A percentile compares a stretch with the other conserved stretches of the same genome.
Conservation (phyloP, 2,888 invertebrate species). For the Nephrotoma flavescens region DNA sequence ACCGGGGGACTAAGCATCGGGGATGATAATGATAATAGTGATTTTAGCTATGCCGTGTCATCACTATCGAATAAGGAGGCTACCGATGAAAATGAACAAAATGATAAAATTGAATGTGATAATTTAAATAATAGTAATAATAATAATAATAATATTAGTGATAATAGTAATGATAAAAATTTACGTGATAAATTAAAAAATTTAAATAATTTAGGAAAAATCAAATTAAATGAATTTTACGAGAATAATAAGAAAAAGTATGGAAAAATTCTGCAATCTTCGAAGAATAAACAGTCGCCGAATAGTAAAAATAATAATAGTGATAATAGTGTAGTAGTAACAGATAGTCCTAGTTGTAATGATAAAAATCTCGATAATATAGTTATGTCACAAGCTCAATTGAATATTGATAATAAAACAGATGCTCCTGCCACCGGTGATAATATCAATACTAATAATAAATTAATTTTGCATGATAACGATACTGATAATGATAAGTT, state of each 20-base stretch:
- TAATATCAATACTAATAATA: not conserved
- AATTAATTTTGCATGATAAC: not conserved
- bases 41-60: not conserved
- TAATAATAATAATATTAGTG: not conserved
- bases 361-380: not conserved
- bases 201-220: conserved; percentile 7
- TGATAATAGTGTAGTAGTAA: not conserved
- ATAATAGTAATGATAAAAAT: not conserved
- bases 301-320: not conserved
- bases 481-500: not conserved
- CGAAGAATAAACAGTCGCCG: not conserved
- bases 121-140: not conserved
- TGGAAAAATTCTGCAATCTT: not conserved
- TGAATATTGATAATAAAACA: not conserved
- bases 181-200: not conserved
- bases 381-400: not conserved
- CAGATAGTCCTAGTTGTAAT: not conserved
- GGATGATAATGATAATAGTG: not conserved
- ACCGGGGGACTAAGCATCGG: not conserved
- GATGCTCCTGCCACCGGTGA: not conserved
- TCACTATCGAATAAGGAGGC: not conserved
- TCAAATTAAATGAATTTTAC: conserved; percentile 14
- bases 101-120: not conserved
- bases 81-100: not conserved
- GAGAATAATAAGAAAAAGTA: conserved; percentile 11